These are phyloP conservation scores for Aphaenogaster floridana DNA, from an alignment of 1,140 invertebrate species.

Conservation along the genomic window DNA sequence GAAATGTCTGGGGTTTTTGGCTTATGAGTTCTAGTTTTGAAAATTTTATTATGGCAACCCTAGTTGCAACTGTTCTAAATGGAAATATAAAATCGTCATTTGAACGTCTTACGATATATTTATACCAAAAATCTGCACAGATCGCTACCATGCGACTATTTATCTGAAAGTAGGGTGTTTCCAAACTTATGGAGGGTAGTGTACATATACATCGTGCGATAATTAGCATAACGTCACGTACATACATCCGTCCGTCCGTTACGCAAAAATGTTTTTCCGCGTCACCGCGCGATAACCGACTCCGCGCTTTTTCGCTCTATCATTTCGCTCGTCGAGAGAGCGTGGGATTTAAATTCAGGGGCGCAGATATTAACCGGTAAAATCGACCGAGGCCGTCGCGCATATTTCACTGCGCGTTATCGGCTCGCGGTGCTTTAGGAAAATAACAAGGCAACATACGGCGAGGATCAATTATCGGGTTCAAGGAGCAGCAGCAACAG, in stretches of 20 bases:
- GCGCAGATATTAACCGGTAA: slow-evolving; percentile 52
- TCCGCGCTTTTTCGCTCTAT: slow-evolving; percentile 30
- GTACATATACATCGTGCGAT: not conserved
- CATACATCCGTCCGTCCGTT: slow-evolving; percentile 32
- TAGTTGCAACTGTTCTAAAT: no score
- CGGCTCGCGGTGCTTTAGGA: slow-evolving; percentile 28
- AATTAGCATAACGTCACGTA: slow-evolving; percentile 53
- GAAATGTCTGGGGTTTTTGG: no score
- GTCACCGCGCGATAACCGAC: slow-evolving; percentile 21
- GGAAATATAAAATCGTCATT: no score
- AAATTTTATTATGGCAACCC: no score
- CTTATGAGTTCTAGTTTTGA: no score
- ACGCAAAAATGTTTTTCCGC: slow-evolving; percentile 34
- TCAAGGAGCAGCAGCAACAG: slow-evolving; percentile 40
- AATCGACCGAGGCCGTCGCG: slow-evolving; percentile 31
- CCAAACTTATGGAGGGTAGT: no score
- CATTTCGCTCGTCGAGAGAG: not conserved
- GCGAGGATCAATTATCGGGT: slow-evolving; percentile 61
- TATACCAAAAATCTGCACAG: no score
- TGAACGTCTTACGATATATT: no score
- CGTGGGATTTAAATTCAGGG: slow-evolving; percentile 46
- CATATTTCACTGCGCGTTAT: slow-evolving; percentile 52
- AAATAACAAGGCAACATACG: slow-evolving; percentile 62
- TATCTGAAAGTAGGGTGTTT: no score
- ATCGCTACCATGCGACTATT: no score